Base-by-base conservation (phyloP, 2,113 vertebrate species). In the Stigmatopora argus region DNA sequence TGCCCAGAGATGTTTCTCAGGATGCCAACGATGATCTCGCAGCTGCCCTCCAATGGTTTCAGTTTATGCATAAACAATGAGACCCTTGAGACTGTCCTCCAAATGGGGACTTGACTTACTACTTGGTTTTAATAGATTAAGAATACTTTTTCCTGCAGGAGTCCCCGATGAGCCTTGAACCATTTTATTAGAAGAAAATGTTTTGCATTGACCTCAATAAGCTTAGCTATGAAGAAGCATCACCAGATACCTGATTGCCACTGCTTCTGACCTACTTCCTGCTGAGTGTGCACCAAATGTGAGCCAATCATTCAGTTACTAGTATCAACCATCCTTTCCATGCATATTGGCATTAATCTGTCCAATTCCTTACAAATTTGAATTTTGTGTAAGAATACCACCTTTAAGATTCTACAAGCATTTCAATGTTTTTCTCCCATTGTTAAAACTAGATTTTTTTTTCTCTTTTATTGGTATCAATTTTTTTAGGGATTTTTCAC, bases 181-280 rank as follows among this genome's bases (percentile, higher is more conserved):
- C 69, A 67, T 78, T 75, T 79, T 64, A 63, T 78, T 73, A 53
- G 61, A 48, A 55, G 65, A 71, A 78, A 82, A 62, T 86, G 62
- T 41, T 65, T 51, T 64, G 68, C 65, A 67, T 38, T 87, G 85
- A 69, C 83, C 83, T 85, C 23, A 71, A 85, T 84, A 74, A 71
- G 63, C 70, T 35, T 68, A 77, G 60, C 69, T 45, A 69, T 63
- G 49, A 70, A 76, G 73, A 76, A 76, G 71, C 52, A 69, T 71
- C 67, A 68, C 72, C 66, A 74, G 79, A 83, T 80, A 82, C 70
- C 80, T 79, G 72, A 79, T 73, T 51, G 66, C 60, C 74, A 19
- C 38, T 56, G 58, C 41, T 67, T 72, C 15, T 70, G 82, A 66
- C 85, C 83, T 74, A 87, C 69, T 85, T 84, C 67, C 62, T 21